These are phyloP conservation scores for Ia io DNA, from an alignment of 2,113 vertebrate species.

Conservation along the genomic window DNA sequence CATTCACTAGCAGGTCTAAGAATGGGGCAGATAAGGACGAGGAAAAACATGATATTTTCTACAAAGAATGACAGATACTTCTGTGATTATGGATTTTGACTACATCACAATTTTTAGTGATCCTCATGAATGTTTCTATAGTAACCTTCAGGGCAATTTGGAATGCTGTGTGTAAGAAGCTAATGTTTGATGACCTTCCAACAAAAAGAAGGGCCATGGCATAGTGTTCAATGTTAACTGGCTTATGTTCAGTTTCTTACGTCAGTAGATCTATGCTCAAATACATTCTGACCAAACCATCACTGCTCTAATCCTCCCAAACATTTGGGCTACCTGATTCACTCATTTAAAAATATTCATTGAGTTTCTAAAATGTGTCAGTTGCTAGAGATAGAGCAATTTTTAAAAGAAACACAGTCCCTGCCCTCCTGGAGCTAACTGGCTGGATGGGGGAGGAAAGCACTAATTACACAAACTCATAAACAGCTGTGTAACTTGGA, in stretches of 20 bases:
- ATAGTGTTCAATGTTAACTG: not conserved
- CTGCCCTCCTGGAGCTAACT: not conserved
- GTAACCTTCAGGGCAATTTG: not conserved
- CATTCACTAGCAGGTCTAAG: not conserved
- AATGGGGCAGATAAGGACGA: not conserved
- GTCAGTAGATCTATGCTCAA: not conserved
- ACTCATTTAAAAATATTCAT: not conserved
- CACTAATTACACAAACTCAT: not conserved
- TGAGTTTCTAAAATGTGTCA: not conserved
- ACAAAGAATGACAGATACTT: not conserved
- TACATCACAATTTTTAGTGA: not conserved
- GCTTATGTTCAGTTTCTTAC: not conserved
- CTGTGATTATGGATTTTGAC: not conserved
- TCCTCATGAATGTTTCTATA: not conserved
- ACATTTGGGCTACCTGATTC: not conserved
- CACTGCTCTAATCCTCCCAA: not conserved
- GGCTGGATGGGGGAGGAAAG: not conserved
- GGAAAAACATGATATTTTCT: not conserved
- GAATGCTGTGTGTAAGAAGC: not conserved
- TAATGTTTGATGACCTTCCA: not conserved
- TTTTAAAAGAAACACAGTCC: not conserved
- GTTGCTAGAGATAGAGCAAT: not conserved
- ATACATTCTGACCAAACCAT: not conserved
- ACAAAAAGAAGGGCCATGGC: not conserved
- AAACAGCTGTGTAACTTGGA: not conserved